Evolutionary conservation across 2,113 vertebrate genomes (phyloP).

Genomic region (Channa maculata): DNA sequence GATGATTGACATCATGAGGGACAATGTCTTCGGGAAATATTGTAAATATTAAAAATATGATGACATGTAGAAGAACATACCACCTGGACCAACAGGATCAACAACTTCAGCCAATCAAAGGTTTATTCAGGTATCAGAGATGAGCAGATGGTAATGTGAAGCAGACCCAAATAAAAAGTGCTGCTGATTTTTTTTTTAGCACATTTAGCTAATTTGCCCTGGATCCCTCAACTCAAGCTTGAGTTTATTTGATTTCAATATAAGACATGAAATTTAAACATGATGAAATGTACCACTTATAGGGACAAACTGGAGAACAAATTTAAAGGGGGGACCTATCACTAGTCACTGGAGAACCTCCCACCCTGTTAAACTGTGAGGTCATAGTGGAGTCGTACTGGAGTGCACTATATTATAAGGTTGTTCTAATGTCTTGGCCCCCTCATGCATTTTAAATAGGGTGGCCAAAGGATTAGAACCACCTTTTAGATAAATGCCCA

Average conservation of each 20-base stretch:
- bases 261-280: not conserved
- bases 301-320: too few relatives aligned
- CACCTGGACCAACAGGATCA: slow-evolving; percentile 24
- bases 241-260: not conserved
- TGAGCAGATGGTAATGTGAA: slow-evolving; percentile 24
- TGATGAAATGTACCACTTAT: not conserved
- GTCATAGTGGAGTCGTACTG: too few relatives aligned
- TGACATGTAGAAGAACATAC: slow-evolving; percentile 40
- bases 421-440: too few relatives aligned
- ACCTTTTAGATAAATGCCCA: too few relatives aligned
- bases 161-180: slow-evolving; percentile 20
- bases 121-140: slow-evolving; percentile 70
- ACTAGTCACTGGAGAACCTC: too few relatives aligned
- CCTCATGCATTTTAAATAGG: too few relatives aligned
- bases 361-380: too few relatives aligned
- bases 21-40: slow-evolving; percentile 22
- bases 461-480: too few relatives aligned
- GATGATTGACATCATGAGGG: slow-evolving; percentile 56
- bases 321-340: not conserved
- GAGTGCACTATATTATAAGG: too few relatives aligned
- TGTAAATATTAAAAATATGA: slow-evolving; percentile 25
- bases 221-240: not conserved
- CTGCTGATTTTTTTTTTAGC: slow-evolving; percentile 6
- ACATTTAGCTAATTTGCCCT: too few relatives aligned
- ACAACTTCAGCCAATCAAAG: slow-evolving; percentile 34